Evolutionary conservation across 2,113 vertebrate genomes (phyloP).

Genomic region (Nerophis lumbriciformis): DNA sequence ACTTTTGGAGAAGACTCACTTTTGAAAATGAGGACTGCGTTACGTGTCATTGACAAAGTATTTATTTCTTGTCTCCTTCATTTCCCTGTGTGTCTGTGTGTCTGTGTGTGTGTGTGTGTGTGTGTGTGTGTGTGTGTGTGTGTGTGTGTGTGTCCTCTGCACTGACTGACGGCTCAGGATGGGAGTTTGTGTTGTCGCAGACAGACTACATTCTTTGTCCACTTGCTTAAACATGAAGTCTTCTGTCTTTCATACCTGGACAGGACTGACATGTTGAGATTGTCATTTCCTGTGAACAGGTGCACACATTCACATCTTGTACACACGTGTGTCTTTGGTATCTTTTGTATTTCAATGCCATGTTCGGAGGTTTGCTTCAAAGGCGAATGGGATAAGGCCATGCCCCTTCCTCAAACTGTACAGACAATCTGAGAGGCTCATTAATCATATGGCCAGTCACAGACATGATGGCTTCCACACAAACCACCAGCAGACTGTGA

Average conservation of each 20-base stretch:
- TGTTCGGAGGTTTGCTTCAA: slow-evolving; percentile 78
- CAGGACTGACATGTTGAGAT: slow-evolving; percentile 86
- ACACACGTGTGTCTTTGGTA: slow-evolving; percentile 53
- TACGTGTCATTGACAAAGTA: slow-evolving; percentile 78
- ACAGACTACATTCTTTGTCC: slow-evolving; percentile 87
- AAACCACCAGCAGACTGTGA: slow-evolving; percentile 94
- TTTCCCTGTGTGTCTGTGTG: slow-evolving; percentile 44
- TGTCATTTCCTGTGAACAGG: slow-evolving; percentile 88
- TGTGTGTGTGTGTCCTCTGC: slow-evolving; percentile 21
- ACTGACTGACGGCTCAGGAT: slow-evolving; percentile 62
- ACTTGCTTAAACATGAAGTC: slow-evolving; percentile 79
- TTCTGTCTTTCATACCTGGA: slow-evolving; percentile 67
- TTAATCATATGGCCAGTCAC: slow-evolving; percentile 94
- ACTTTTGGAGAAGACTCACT: slow-evolving; percentile 57
- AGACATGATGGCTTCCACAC: slow-evolving; percentile 94
- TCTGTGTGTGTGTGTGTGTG: too few relatives aligned
- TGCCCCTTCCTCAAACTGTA: slow-evolving; percentile 84
- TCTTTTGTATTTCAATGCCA: slow-evolving; percentile 55
- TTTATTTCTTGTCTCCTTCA: slow-evolving; percentile 66
- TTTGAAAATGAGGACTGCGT: slow-evolving; percentile 75
- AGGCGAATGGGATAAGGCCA: slow-evolving; percentile 84
- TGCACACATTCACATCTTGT: slow-evolving; percentile 51
- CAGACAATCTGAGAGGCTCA: slow-evolving; percentile 91
- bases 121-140: too few relatives aligned
- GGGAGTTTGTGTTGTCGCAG: slow-evolving; percentile 78